A percentile compares a stretch with the other conserved stretches of the same genome.
These are phyloP conservation scores for Sorex maritimensis DNA, from an alignment of 2,797 vertebrate species.

Conservation along the genomic window DNA sequence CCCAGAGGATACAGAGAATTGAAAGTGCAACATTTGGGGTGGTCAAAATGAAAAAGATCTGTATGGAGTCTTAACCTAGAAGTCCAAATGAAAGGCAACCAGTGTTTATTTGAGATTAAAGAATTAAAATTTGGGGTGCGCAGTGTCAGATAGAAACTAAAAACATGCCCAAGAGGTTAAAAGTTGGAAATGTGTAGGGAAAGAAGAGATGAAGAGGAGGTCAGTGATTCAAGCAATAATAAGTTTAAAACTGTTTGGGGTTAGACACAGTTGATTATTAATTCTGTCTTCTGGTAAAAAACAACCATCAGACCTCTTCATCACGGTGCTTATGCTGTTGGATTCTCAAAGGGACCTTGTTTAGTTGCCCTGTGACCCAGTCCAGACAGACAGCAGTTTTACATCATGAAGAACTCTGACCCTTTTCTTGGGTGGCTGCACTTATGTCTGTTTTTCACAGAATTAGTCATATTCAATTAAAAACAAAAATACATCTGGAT, in stretches of 20 bases:
- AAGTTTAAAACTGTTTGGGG: not conserved
- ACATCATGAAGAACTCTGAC: not conserved
- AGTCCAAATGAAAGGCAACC: not conserved
- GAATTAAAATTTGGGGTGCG: not conserved
- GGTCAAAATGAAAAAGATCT: not conserved
- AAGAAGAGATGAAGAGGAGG: not conserved
- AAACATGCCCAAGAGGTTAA: not conserved
- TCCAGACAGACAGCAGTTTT: not conserved
- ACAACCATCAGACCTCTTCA: not conserved
- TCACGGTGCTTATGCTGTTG: not conserved
- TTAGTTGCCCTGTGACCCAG: not conserved
- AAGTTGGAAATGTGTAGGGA: not conserved
- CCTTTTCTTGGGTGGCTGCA: not conserved
- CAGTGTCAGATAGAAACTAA: not conserved
- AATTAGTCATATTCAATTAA: not conserved
- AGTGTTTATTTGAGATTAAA: not conserved
- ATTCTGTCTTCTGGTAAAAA: not conserved
- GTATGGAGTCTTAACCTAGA: not conserved
- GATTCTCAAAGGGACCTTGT: not conserved
- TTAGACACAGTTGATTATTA: not conserved
- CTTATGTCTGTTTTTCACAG: not conserved
- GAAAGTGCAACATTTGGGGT: constrained; percentile 6
- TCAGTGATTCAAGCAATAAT: not conserved
- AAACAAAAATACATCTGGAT: not conserved
- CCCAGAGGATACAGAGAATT: not conserved